Evolutionary conservation across 2,888 invertebrate genomes (phyloP).

Genomic region (Aleiodes testaceus): DNA sequence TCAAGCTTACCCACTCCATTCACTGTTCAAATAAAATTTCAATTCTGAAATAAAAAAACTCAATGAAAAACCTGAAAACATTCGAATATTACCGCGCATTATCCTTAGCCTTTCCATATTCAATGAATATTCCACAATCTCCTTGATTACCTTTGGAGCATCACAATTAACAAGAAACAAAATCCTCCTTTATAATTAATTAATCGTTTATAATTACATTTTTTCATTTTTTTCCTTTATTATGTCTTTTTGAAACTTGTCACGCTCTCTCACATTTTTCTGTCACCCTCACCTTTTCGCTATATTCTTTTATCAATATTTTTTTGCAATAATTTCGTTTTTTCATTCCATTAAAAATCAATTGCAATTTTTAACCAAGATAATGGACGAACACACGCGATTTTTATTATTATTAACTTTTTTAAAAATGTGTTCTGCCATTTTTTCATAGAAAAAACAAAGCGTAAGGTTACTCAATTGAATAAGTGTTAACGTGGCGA

Average conservation of each 20-base stretch:
- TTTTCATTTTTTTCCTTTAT: constrained; percentile 35
- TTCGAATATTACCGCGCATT: too few relatives aligned
- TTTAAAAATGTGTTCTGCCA: constrained; percentile 2
- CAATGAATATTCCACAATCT: too few relatives aligned
- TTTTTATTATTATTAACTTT: not conserved
- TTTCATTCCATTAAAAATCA: constrained; percentile 48
- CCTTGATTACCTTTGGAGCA: constrained; percentile 31
- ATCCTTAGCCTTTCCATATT: too few relatives aligned
- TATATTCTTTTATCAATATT: constrained; percentile 29
- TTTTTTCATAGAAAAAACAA: constrained; percentile 63
- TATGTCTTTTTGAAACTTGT: constrained; percentile 1
- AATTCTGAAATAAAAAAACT: too few relatives aligned
- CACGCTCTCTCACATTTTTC: constrained; percentile 23
- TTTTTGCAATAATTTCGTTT: constrained; percentile 7
- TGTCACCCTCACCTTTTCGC: constrained; percentile 34
- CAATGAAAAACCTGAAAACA: too few relatives aligned
- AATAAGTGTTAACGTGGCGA: constrained; percentile 49
- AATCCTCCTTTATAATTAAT: constrained; percentile 67
- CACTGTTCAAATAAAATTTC: too few relatives aligned
- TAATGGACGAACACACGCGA: constrained; percentile 49
- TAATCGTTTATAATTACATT: constrained; percentile 69
- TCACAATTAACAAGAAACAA: constrained; percentile 69
- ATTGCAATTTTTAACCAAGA: constrained; percentile 41
- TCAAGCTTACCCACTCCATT: too few relatives aligned
- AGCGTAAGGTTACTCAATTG: constrained; percentile 59